A percentile compares a stretch with the other conserved stretches of the same genome.
phyloP scores from a whole-genome alignment of 2,797 vertebrate species.

The Tokudaia tokunoshimensis region DNA sequence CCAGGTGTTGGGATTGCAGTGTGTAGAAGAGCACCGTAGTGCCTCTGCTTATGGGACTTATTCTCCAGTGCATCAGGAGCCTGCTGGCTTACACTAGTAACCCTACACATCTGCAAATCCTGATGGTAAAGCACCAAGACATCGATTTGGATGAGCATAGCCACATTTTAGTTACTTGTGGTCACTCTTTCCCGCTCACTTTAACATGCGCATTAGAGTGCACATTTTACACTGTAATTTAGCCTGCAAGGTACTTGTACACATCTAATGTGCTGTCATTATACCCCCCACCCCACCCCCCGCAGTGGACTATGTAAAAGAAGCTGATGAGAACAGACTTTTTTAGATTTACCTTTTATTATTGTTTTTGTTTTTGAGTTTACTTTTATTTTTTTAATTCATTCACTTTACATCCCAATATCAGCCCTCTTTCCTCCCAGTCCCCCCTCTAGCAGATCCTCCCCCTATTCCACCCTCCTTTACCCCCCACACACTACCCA shows the following conservation, averaged over 20 bases:
- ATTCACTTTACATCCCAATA: background rate
- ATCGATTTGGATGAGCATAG: background rate
- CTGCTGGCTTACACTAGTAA: background rate
- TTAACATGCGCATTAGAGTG: background rate
- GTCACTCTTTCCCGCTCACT: background rate
- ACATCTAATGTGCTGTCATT: background rate
- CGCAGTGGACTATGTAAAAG: background rate
- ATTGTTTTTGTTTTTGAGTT: background rate
- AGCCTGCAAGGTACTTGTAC: background rate
- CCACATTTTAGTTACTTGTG: slow-evolving; percentile 19
- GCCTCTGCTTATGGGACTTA: background rate
- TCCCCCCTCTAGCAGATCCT: background rate
- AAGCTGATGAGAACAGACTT: background rate
- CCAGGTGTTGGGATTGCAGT: background rate
- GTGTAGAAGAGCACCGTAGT: background rate
- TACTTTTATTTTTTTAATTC: background rate
- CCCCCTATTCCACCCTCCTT: background rate
- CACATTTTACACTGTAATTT: background rate
- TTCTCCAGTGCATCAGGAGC: background rate
- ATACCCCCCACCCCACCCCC: background rate
- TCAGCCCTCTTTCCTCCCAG: background rate
- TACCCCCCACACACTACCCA: background rate
- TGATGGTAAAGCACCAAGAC: background rate
- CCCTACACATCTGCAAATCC: background rate
- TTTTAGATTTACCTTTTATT: background rate